Evolutionary conservation across 2,888 invertebrate genomes (phyloP).

Genomic region (Volucella zonaria): DNA sequence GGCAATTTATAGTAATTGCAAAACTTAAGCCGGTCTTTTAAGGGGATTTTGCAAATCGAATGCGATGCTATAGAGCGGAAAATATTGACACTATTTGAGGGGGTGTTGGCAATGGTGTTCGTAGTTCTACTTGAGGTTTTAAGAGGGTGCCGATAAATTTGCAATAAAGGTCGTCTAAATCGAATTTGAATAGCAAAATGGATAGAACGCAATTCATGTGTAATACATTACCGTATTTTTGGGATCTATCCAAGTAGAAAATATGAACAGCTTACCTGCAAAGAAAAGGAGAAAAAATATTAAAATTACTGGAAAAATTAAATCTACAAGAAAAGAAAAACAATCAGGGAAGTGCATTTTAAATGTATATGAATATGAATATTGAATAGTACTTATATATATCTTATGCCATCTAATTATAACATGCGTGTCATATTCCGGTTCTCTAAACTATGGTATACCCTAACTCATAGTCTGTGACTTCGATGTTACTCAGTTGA

Average conservation of each 20-base stretch:
- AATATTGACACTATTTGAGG: constrained; percentile 64
- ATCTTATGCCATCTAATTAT: too few relatives aligned
- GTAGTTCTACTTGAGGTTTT: constrained; percentile 20
- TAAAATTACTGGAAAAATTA: not conserved
- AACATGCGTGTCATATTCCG: too few relatives aligned
- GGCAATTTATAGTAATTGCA: constrained; percentile 73
- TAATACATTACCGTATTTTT: constrained; percentile 30
- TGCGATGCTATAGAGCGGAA: constrained; percentile 63
- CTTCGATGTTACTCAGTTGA: too few relatives aligned
- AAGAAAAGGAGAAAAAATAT: constrained; percentile 34
- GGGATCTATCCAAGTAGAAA: not conserved
- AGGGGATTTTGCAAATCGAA: constrained; percentile 70
- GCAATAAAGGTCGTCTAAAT: constrained; percentile 48
- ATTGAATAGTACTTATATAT: too few relatives aligned
- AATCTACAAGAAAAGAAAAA: not conserved
- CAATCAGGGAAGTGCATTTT: too few relatives aligned
- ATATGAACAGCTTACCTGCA: constrained; percentile 55
- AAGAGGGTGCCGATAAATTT: constrained; percentile 54
- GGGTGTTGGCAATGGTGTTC: not conserved
- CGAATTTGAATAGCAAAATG: constrained; percentile 49
- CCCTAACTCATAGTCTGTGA: too few relatives aligned
- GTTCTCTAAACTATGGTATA: too few relatives aligned
- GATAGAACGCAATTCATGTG: constrained; percentile 13
- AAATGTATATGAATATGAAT: too few relatives aligned
- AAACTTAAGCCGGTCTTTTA: constrained; percentile 69